Evolutionary conservation across 2,888 invertebrate species (phyloP).

Genomic region (Hirudinaria manillensis): DNA sequence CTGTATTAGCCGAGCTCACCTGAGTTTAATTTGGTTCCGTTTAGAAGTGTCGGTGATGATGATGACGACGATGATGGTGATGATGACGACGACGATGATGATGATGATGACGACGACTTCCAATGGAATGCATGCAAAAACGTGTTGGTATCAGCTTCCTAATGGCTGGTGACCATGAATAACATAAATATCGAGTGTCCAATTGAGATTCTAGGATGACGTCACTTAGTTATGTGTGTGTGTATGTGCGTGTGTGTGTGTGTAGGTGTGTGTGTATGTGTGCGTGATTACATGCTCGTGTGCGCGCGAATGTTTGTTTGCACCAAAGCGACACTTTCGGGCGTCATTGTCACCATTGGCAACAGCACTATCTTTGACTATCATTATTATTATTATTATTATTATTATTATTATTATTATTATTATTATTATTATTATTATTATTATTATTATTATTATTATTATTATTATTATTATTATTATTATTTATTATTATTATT

Average conservation of each 20-base stretch:
- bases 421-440: background rate
- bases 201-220: background rate
- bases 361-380: background rate
- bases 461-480: no score
- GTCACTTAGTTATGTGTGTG: background rate
- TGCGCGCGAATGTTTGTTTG: no score
- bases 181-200: background rate
- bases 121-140: background rate
- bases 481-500: background rate
- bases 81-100: background rate
- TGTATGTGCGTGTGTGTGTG: constrained; percentile 1
- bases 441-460: background rate
- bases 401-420: background rate
- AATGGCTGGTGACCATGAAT: background rate
- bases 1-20: no score
- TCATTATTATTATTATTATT: background rate
- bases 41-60: background rate
- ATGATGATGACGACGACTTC: background rate
- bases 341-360: background rate
- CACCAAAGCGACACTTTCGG: background rate
- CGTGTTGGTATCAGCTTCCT: background rate
- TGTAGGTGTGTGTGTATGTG: background rate
- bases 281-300: background rate
- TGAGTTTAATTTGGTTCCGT: no score
- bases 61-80: background rate